These are phyloP conservation scores for Ctenomys sociabilis DNA, from an alignment of 2,113 vertebrate genomes.

Conservation along the genomic window DNA sequence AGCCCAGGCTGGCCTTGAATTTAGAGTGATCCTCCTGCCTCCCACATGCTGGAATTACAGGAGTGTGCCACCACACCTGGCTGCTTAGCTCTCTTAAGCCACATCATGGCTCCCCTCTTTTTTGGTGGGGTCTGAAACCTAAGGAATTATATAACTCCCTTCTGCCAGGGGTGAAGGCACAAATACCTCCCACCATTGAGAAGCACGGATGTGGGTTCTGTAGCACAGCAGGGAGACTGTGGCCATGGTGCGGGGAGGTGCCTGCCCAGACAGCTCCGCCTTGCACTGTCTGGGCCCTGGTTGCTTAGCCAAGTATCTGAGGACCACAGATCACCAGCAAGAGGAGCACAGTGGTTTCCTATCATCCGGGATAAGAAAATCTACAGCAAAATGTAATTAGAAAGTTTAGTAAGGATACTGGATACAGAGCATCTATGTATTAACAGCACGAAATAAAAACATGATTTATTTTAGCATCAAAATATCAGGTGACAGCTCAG, in stretches of 20 bases:
- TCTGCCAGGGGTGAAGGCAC: not conserved
- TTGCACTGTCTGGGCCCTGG: not conserved
- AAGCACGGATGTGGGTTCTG: not conserved
- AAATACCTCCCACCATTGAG: not conserved
- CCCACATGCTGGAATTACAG: not conserved
- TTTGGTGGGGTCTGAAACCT: not conserved
- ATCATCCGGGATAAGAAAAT: not conserved
- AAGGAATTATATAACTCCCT: not conserved
- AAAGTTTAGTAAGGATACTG: not conserved
- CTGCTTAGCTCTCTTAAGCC: not conserved
- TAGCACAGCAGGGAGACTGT: not conserved
- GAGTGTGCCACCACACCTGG: not conserved
- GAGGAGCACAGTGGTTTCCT: not conserved
- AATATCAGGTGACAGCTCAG: not conserved
- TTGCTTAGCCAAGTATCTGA: not conserved
- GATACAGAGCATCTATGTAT: not conserved
- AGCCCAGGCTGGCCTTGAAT: not conserved
- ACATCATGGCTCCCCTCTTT: not conserved
- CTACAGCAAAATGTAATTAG: not conserved
- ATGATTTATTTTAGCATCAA: not conserved
- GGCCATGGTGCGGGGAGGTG: not conserved
- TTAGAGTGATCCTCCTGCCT: not conserved
- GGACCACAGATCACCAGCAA: not conserved
- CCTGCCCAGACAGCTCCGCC: not conserved
- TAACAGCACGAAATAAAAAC: not conserved